Evolutionary conservation across 2,888 invertebrate species (phyloP), one percentile per base, ranked within the genome.

Genomic region (Pimpla rufipes): DNA sequence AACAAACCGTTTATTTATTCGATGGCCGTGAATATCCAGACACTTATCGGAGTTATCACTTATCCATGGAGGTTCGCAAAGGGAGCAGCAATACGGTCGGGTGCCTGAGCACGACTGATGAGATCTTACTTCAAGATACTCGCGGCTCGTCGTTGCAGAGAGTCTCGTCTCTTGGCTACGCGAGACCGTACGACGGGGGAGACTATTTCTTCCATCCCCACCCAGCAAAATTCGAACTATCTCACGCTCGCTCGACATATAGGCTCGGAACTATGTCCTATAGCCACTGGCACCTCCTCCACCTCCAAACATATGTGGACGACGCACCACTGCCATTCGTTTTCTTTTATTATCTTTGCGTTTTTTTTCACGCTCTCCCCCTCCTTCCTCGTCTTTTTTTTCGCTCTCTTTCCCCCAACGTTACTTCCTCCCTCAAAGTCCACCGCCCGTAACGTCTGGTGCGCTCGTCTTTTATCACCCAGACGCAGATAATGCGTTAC

Each of bases 41-140:
- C 83, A 81, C 80, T 80, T 50, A 71, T 75, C 70, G 76, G 40
- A 47, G 74, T 70, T 75, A 78, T 77, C 73, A 81, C 74, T 81
- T 81, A 81, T 84, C 83, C 83, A 84, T 81, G 68, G 67, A 78
- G 62, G 59, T 23, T 45, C 11, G 21, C 23, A 23, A 42, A n/a
- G 45, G 29, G 47, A 23, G 66, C 18, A 80, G 77, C 16, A 64
- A 81, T 66, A 74, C 70, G 74, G 64, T 55, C 86, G 84, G 84
- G 82, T 85, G 86, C 83, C 78, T 78, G 86, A 80, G 81, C 86
- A 71, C 87, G 85, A 87, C 87, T 87, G 87, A 87, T 85, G 86
- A 83, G 84, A 86, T 86, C 80, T 87, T 81, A 81, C 85, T 83
- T 78, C 79, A 81, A 81, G 85, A 87, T 85, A 87, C 81, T 55